Base-by-base conservation (phyloP, 2,888 invertebrate species). In the Autographa gamma region DNA sequence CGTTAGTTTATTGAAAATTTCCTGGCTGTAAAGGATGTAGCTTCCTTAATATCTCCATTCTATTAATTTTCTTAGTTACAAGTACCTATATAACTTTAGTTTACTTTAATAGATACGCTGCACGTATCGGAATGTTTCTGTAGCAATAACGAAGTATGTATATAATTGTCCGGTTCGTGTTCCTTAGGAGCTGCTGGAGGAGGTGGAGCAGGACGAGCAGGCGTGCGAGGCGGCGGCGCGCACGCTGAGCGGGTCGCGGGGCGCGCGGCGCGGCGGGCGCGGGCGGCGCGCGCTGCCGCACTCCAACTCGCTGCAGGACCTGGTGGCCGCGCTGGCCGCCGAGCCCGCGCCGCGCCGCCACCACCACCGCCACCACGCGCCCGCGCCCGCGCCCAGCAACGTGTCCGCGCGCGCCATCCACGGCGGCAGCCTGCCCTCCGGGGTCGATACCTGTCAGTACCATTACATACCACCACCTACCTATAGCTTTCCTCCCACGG, bases 151-250 rank as follows among this genome's bases (percentile, higher is more conserved):
- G 59, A 9, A 0, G 31, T 14, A n/a, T n/a, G n/a, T n/a, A n/a
- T n/a, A n/a, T 41, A n/a, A 59, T 43, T 14, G 5, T 18, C 16
- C 25, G 3, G 54, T 9, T 43, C 25, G 32, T 71, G 63, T 9
- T 38, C 52, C 25, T 13, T 88, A 98, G 98, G 97, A 97, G 93
- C 96, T 98, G 88, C 95, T 98, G 80, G 96, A 97, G 88, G 97
- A 97, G 90, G 98, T 97, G 80, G 98, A 98, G 91, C 97, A 97
- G 87, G 97, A 97, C 92, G 97, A 97, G 88, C 96, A 97, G 76
- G 96, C 96, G 80, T 95, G 96, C 78, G 93, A 95, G 80, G 96
- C 95, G 77, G 96, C 96, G 66, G 95, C 96, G 80, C 89, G 96
- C 66, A 93, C 92, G 73, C 91, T 95, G 82, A 93, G 89, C 80